Evolutionary conservation across 1,140 invertebrate genomes (phyloP).

Genomic region (Apis mellifera): Amel_HAv3.1 CM009931.2:20893001-20893500

Average conservation of each 20-base stretch:
- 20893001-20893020: slow-evolving; percentile 1
- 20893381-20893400: background rate
- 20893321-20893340: slow-evolving; percentile 17
- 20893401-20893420: slow-evolving; percentile 12
- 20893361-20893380: background rate
- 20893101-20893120: too few relatives aligned
- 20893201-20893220: background rate
- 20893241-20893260: too few relatives aligned
- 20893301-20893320: background rate
- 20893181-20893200: background rate
- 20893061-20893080: background rate
- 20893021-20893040: background rate
- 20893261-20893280: background rate
- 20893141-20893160: background rate
- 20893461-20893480: slow-evolving; percentile 59
- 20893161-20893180: background rate
- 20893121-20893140: background rate
- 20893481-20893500: slow-evolving; percentile 60
- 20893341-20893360: slow-evolving; percentile 9
- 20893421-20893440: slow-evolving; percentile 6
- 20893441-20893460: slow-evolving; percentile 55
- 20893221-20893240: too few relatives aligned
- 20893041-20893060: too few relatives aligned
- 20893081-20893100: background rate
- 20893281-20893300: background rate